phyloP scores from a whole-genome alignment of 2,797 vertebrate genomes.

The Anisognathus igniventris region DNA sequence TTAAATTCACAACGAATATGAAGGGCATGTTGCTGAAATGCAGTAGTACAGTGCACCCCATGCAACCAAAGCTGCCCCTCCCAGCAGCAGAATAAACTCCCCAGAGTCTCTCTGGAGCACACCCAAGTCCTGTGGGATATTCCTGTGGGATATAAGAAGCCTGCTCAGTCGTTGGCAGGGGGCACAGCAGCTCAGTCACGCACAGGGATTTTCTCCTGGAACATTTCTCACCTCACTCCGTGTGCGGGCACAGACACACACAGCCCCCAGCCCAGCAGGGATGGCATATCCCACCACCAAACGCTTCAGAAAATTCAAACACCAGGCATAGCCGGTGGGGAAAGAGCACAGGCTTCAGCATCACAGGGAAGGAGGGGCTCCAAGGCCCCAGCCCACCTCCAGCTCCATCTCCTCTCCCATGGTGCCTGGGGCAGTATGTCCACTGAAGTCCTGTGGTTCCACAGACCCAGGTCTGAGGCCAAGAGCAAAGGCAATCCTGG shows the following conservation, averaged over 20 bases:
- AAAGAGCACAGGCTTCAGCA: neutral
- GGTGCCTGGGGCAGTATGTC: neutral
- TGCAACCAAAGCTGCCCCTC: neutral
- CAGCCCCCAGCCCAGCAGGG: neutral
- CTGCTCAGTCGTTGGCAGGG: slow-evolving; percentile 51
- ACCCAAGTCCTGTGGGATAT: slow-evolving; percentile 8
- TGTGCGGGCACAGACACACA: neutral
- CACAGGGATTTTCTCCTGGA: slow-evolving; percentile 21
- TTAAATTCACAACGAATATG: neutral
- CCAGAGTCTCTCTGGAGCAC: neutral
- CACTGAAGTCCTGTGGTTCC: neutral
- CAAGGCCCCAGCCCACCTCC: neutral
- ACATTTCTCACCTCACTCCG: fast-evolving
- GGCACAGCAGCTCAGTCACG: slow-evolving; percentile 2
- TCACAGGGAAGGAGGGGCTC: fast-evolving
- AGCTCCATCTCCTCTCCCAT: neutral
- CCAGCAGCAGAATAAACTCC: neutral
- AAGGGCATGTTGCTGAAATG: neutral
- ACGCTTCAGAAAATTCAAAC: slow-evolving; percentile 8
- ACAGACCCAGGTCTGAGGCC: neutral
- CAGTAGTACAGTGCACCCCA: neutral
- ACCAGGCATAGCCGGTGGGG: fast-evolving
- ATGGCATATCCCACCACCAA: neutral
- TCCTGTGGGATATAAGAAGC: slow-evolving; percentile 58
- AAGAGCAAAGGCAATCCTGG: neutral